A percentile compares a stretch with the other conserved stretches of the same genome.
Evolutionary conservation across 2,888 invertebrate genomes (phyloP).

Genomic region (Anarsia innoxiella): DNA sequence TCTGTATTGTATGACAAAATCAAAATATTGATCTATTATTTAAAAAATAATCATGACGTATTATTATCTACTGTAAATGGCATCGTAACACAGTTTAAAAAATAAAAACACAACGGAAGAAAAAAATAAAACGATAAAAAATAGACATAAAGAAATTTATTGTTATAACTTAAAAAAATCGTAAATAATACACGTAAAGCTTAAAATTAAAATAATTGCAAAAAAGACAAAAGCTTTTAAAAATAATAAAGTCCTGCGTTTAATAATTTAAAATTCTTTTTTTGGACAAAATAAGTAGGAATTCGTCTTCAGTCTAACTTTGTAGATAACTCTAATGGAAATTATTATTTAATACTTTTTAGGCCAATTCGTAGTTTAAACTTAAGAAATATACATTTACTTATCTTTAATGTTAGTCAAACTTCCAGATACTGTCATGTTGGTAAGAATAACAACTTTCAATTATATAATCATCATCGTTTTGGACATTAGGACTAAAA

Average conservation of each 20-base stretch:
- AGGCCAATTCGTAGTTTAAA: background rate
- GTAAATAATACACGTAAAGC: constrained; percentile 28
- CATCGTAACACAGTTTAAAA: no score
- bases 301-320: constrained; percentile 14
- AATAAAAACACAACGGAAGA: constrained; percentile 7
- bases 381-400: background rate
- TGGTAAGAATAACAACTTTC: constrained; percentile 22
- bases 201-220: constrained; percentile 19
- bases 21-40: no score
- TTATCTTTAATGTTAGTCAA: no score
- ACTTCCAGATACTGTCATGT: constrained; percentile 34
- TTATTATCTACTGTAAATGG: no score
- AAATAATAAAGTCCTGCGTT: background rate
- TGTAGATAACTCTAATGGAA: no score
- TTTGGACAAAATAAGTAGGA: constrained; percentile 12
- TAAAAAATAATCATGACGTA: no score
- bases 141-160: constrained; percentile 30
- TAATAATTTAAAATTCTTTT: constrained; percentile 4
- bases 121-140: constrained; percentile 29
- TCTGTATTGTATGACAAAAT: no score
- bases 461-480: no score
- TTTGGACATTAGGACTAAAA: no score
- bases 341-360: no score
- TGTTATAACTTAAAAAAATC: constrained; percentile 36
- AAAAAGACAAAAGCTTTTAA: constrained; percentile 14